Base-by-base conservation (phyloP, 1,140 invertebrate species). In the Gyrodactylus bullatarudis region DNA sequence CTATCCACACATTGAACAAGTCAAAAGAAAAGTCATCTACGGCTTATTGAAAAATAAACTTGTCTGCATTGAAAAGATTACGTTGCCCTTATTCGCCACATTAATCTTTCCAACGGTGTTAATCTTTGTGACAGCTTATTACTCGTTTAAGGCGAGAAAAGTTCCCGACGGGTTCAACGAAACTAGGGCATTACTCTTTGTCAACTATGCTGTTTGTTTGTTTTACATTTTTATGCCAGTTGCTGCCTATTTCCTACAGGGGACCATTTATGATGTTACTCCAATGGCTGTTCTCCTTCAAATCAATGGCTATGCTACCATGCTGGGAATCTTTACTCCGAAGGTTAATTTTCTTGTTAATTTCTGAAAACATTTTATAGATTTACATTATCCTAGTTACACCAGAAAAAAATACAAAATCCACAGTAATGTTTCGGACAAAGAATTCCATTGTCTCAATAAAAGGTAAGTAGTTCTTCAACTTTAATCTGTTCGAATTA, bases 91-190 rank as follows among this genome's bases (percentile, higher is more conserved):
- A 23, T 24, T 23, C 69, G 26, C 69, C 23, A 26, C 23, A 8
- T 24, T 71, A 8, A 24, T 26, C 69, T 71, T 71, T 21, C 69
- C 69, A 20, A 71, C 26, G 8, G 22, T 71, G 8, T 21, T 71
- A 8, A 23, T 71, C 23, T 26, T 71, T 23, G 20, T 71, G 8
- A 26, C 69, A 20, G 26, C 69, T 8, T 26, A 24, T 26, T 71
- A 71, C 22, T 23, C 69, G 23, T 71, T 71, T 26, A 71, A 71
- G 69, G 26, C 26, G 23, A 8, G 69, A 8, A 71, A 71, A 71
- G 69, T 71, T 16, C 69, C 69, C 2, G 69, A 71, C 22, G 69
- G 69, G 8, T 71, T 71, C 69, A 71, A 71, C 22, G 69, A 71
- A 22, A 71, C 23, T 8, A 23, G 22, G 23, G 26, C 26, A 8